Conservation (phyloP, 2,888 invertebrate genomes). For the Desoria tigrina region DNA sequence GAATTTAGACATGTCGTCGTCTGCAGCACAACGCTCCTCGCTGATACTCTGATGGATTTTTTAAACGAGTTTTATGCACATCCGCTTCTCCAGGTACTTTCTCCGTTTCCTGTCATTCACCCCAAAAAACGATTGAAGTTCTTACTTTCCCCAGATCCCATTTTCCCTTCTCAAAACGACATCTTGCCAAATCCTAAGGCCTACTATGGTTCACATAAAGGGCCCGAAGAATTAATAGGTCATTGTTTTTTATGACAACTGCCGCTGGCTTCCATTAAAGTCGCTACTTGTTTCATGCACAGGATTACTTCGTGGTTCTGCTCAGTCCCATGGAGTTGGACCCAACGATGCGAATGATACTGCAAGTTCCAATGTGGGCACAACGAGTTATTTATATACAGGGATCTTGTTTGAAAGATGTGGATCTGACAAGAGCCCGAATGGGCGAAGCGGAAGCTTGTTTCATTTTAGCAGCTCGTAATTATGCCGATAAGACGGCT, state of each 20-base stretch:
- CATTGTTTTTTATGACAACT: slow-evolving; percentile 4
- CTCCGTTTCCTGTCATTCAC: slow-evolving; percentile 13
- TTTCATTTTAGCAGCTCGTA: slow-evolving; percentile 91
- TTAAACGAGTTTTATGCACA: slow-evolving; percentile 98
- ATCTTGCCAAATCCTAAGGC: no score
- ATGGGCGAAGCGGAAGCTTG: slow-evolving; percentile 71
- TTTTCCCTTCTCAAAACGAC: no score
- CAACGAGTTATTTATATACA: slow-evolving; percentile 70
- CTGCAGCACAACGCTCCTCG: slow-evolving; percentile 90
- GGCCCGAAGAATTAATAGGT: no score
- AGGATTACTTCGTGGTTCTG: slow-evolving; percentile 92
- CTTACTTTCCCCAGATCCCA: no score
- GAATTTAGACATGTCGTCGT: slow-evolving; percentile 98
- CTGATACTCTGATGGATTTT: slow-evolving; percentile 98
- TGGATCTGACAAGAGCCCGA: slow-evolving; percentile 87
- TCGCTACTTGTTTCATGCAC: slow-evolving; percentile 52
- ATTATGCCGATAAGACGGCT: slow-evolving; percentile 93
- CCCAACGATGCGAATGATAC: slow-evolving; percentile 95
- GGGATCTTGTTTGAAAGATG: slow-evolving; percentile 94
- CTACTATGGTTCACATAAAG: no score
- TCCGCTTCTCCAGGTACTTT: slow-evolving; percentile 72
- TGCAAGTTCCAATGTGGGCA: slow-evolving; percentile 71
- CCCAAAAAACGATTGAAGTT: no score
- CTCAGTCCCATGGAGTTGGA: slow-evolving; percentile 96
- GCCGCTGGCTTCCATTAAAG: background rate